Conservation (phyloP, 2,797 vertebrate species). For the Cryptoblepharus egeriae region DNA sequence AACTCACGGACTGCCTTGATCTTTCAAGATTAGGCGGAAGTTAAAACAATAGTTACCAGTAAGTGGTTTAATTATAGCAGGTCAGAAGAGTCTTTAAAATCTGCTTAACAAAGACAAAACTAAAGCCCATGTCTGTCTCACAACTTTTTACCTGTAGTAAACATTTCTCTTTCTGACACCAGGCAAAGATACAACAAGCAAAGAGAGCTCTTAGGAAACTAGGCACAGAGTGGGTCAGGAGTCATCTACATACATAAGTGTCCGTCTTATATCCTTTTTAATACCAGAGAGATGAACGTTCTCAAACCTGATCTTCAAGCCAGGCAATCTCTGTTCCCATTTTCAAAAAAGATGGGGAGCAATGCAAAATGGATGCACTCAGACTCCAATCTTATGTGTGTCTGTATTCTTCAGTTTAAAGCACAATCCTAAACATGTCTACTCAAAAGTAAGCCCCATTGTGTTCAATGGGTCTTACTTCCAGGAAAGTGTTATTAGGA, state of each 20-base stretch:
- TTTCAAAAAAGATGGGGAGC: background rate
- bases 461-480: too few relatives aligned
- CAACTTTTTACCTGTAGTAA: background rate
- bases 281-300: too few relatives aligned
- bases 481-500: too few relatives aligned
- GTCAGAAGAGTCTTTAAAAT: background rate
- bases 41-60: too few relatives aligned
- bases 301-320: background rate
- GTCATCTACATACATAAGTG: background rate
- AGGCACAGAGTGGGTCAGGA: too few relatives aligned
- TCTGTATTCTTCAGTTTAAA: too few relatives aligned
- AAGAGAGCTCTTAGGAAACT: background rate
- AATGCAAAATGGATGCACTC: background rate
- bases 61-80: background rate
- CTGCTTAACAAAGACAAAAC: background rate
- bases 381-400: too few relatives aligned
- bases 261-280: background rate
- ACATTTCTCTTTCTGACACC: background rate
- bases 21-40: background rate
- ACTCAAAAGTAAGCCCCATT: too few relatives aligned
- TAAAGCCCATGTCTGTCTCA: background rate
- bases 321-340: background rate
- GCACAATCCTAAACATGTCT: too few relatives aligned
- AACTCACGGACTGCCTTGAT: background rate
- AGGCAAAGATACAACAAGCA: background rate